phyloP scores from a whole-genome alignment of 2,113 vertebrate genomes.

The Regulus satrapa region DNA sequence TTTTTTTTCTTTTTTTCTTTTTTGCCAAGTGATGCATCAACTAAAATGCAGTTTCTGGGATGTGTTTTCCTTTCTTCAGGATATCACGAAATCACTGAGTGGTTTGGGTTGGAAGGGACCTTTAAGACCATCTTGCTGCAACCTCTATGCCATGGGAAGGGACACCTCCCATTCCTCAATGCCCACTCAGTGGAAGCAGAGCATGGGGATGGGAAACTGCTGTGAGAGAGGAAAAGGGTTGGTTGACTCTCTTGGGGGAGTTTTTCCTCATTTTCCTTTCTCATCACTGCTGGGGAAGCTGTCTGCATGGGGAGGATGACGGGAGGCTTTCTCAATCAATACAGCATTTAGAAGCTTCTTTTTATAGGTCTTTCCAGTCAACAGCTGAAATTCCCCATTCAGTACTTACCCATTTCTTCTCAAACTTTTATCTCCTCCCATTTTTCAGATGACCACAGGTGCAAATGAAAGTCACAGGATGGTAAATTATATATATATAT shows the following conservation, averaged over 20 bases:
- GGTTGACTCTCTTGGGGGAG: not conserved
- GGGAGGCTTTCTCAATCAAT: not conserved
- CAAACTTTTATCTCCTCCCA: not conserved
- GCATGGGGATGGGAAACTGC: not conserved
- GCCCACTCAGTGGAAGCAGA: not conserved
- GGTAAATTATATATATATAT: not conserved
- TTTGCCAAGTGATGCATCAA: not conserved
- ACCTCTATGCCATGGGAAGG: not conserved
- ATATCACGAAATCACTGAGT: not conserved
- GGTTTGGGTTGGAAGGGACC: not conserved
- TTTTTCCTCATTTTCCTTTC: not conserved
- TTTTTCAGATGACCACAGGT: slow-evolving; percentile 1
- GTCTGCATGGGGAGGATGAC: not conserved
- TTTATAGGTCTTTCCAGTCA: not conserved
- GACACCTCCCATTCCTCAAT: not conserved
- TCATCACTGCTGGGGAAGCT: not conserved
- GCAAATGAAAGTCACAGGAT: not conserved
- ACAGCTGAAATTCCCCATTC: not conserved
- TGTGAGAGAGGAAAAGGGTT: not conserved
- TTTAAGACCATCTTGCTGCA: not conserved
- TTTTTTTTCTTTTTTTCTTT: not conserved
- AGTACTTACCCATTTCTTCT: not conserved
- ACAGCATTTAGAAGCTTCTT: not conserved
- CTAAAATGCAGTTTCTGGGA: not conserved
- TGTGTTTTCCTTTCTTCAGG: not conserved